These are phyloP conservation scores for Mamestra brassicae DNA, from an alignment of 2,888 invertebrate species.

Conservation along the genomic window DNA sequence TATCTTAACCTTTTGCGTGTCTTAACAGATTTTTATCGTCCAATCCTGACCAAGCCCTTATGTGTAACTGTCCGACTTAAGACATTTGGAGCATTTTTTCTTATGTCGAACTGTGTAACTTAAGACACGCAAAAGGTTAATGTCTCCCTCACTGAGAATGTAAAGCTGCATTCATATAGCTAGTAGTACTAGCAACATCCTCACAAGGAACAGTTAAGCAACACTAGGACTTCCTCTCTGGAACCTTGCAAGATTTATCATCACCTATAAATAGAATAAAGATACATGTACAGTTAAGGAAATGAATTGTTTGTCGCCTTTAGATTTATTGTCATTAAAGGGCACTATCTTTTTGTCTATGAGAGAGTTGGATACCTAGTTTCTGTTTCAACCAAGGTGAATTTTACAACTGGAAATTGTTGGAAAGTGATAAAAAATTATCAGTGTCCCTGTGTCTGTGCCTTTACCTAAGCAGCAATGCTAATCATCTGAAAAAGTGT, in stretches of 20 bases:
- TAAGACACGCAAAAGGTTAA: no score
- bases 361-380: neutral
- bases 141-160: neutral
- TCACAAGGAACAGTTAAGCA: neutral
- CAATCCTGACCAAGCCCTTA: no score
- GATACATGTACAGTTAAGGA: no score
- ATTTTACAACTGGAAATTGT: neutral
- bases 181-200: conserved; percentile 2
- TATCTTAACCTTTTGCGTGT: no score
- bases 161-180: neutral
- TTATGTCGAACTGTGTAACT: no score
- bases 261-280: neutral
- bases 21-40: no score
- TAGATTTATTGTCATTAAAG: neutral
- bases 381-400: neutral
- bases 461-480: neutral
- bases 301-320: neutral
- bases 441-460: no score
- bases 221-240: neutral
- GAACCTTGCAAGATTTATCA: conserved; percentile 1
- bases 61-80: no score
- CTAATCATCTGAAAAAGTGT: neutral
- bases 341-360: neutral
- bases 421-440: neutral
- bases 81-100: no score